A percentile compares a stretch with the other conserved stretches of the same genome.
phyloP scores from a whole-genome alignment of 2,113 vertebrate genomes.

The Cyanoramphus novaezelandiae region DNA sequence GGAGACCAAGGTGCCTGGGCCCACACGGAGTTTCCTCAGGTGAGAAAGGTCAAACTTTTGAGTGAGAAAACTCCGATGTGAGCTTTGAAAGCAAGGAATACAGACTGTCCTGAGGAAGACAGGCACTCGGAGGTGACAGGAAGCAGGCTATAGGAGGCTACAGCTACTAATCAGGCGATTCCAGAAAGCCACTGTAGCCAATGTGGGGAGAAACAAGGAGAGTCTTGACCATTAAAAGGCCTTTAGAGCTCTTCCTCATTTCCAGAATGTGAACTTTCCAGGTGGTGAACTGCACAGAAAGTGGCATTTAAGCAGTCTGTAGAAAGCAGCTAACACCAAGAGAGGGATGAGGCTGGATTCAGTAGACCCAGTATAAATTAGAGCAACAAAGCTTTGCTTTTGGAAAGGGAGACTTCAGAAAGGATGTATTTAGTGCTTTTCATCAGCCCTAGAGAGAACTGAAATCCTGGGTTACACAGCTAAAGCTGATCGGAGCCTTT shows the following conservation, averaged over 20 bases:
- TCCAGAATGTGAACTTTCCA: neutral
- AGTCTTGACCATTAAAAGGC: neutral
- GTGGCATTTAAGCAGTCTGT: neutral
- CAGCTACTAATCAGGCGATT: neutral
- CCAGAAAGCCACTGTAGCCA: neutral
- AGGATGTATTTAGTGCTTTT: neutral
- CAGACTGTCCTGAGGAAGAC: neutral
- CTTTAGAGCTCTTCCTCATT: neutral
- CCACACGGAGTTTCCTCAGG: neutral
- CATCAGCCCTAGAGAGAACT: neutral
- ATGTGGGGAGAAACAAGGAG: neutral
- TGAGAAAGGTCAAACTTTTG: neutral
- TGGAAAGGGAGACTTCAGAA: neutral
- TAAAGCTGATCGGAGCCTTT: neutral
- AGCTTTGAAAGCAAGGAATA: neutral
- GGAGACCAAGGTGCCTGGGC: neutral
- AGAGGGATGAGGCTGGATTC: neutral
- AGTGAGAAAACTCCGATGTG: neutral
- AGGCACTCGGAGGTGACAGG: neutral
- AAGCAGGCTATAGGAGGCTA: neutral
- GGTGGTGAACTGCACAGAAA: rapidly evolving
- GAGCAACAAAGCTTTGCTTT: neutral
- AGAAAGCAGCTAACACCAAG: neutral
- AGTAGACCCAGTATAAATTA: neutral
- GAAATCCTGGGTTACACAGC: neutral